phyloP scores from a whole-genome alignment of 92 coral and sea anemone genomes.

The Siderastrea siderea region DNA sequence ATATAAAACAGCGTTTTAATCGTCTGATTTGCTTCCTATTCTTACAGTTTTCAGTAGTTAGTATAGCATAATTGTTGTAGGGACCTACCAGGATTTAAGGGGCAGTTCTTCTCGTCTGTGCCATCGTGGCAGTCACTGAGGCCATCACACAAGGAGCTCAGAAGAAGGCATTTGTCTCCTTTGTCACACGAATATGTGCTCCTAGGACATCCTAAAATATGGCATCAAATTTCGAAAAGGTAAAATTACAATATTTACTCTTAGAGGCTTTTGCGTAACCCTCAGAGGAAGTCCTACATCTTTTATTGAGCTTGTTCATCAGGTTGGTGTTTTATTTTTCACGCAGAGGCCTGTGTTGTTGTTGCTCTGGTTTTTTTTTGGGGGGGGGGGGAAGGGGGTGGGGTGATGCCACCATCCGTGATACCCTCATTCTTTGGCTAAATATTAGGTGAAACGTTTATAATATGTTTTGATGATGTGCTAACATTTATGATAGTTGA shows the following conservation, averaged over 20 bases:
- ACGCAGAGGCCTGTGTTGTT: too few relatives aligned
- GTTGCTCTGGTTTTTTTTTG: too few relatives aligned
- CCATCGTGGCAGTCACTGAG: conserved; percentile 85
- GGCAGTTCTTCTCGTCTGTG: conserved; percentile 89
- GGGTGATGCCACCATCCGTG: background rate
- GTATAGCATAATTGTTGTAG: background rate
- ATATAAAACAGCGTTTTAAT: background rate
- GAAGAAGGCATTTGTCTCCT: conserved; percentile 76
- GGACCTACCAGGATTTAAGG: conserved; percentile 46
- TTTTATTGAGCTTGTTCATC: too few relatives aligned
- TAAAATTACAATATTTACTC: too few relatives aligned
- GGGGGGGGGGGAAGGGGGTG: too few relatives aligned
- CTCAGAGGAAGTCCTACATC: too few relatives aligned
- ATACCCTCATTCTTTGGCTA: too few relatives aligned
- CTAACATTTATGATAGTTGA: too few relatives aligned
- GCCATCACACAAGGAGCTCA: conserved; percentile 89
- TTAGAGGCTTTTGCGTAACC: too few relatives aligned
- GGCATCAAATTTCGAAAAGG: background rate
- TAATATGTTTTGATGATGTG: background rate
- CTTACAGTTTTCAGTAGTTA: background rate
- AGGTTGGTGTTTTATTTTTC: too few relatives aligned
- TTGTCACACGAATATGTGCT: conserved; percentile 82
- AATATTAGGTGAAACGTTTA: background rate
- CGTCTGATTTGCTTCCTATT: background rate
- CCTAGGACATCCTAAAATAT: conserved; percentile 67